A percentile compares a stretch with the other conserved stretches of the same genome.
These are phyloP conservation scores for Desmophyllum pertusum DNA, from an alignment of 92 coral and sea anemone species.

Conservation along the genomic window DNA sequence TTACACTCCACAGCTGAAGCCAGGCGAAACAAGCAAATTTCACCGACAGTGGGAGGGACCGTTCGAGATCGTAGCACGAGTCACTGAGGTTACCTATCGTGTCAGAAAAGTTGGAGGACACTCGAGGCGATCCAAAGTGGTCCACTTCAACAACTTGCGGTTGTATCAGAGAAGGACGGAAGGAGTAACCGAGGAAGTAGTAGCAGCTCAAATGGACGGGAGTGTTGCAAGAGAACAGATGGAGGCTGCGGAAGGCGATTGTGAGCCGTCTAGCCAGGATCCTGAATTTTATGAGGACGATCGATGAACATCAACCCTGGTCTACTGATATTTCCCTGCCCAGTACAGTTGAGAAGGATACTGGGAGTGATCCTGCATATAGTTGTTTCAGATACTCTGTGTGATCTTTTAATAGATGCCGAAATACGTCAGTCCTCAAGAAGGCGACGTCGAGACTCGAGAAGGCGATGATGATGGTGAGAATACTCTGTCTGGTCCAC, in stretches of 20 bases:
- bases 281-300: constrained; percentile 3
- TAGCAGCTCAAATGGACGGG: background rate
- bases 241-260: background rate
- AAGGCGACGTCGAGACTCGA: too few relatives aligned
- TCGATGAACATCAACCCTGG: too few relatives aligned
- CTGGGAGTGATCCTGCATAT: too few relatives aligned
- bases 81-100: constrained; percentile 52
- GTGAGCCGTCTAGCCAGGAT: background rate
- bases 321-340: background rate
- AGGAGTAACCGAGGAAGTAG: background rate
- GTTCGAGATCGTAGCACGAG: constrained; percentile 26
- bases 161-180: constrained; percentile 20
- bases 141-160: constrained; percentile 51
- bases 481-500: too few relatives aligned
- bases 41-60: constrained; percentile 63
- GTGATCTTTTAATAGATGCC: too few relatives aligned
- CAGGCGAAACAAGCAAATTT: constrained; percentile 59
- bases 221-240: background rate
- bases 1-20: constrained; percentile 53
- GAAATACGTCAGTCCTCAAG: too few relatives aligned
- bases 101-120: constrained; percentile 17
- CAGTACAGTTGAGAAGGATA: background rate
- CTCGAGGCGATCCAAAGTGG: constrained; percentile 19
- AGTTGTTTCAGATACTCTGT: too few relatives aligned
- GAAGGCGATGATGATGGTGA: too few relatives aligned